Base-by-base conservation (phyloP, 2,797 vertebrate genomes). In the Ispidina lecontei region DNA sequence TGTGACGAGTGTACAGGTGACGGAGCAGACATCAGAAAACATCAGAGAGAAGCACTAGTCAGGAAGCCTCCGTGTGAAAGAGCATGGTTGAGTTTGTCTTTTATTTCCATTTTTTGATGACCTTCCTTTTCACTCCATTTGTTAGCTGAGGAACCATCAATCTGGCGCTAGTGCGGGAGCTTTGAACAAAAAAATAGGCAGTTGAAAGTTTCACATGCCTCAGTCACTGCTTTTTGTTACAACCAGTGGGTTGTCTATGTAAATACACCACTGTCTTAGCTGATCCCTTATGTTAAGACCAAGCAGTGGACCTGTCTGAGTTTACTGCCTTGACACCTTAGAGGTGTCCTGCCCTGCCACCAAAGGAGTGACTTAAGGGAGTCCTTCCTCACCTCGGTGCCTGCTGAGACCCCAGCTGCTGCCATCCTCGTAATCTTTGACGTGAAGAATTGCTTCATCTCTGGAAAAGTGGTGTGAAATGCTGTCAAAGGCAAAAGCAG, bases 181-280 rank as follows among this genome's bases (percentile, higher is more conserved):
- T 90, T 82, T 84, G 41, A 62, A 93, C 87, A 93, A 13, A 62
- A 91, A 89, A 93, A 13, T 13, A 72, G 52, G 39, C 14, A n/a
- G 13, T 44, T 93, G 81, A 31, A 62, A 52, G 11, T 60, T 85
- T 31, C 28, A 89, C 12, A 14, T 58, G 64, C 43, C 86, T 62
- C 35, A 85, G 10, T 76, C 31, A 37, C 22, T 59, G 7, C 4
- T 56, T 81, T 77, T 65, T 39, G 10, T 47, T 12, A 26, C 46
- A 91, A 81, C 18, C 4, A 2, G 2, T 37, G 22, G 19, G 29
- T 49, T 52, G 60, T 46, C 28, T 77, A 11, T 70, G 71, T 52
- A 72, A 81, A 47, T 46, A 23, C 5, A 26, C 26, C 67, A 20
- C 14, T 74, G 7, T 28, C 35, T 74, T 25, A 44, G 17, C 87